Percentiles rank a stretch among this genome's conserved stretches.
Evolutionary conservation across 53 echinoderm and acorn worm genomes (phyloP).

Genomic region (Luidia sarsii): DNA sequence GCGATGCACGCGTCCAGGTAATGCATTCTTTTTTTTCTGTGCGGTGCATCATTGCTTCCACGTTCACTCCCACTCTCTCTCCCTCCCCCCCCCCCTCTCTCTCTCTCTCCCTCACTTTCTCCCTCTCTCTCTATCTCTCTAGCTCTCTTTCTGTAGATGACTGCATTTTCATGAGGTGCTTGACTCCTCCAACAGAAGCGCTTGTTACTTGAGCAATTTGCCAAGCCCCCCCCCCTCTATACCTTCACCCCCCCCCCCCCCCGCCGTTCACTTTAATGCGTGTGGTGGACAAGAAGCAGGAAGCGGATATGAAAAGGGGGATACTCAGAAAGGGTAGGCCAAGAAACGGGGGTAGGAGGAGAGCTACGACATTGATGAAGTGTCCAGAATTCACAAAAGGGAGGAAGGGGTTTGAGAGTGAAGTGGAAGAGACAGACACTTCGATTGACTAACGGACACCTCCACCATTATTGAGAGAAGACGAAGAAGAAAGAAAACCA

Average conservation of each 20-base stretch:
- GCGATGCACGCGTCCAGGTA: constrained; percentile 1
- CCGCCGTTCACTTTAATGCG: neutral
- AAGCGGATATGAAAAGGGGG: constrained; percentile 16
- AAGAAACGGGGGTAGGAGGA: too few relatives aligned
- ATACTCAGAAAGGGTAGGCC: too few relatives aligned
- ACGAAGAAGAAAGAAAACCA: too few relatives aligned
- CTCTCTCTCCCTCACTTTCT: too few relatives aligned
- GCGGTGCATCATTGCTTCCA: constrained; percentile 18
- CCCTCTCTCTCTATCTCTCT: too few relatives aligned
- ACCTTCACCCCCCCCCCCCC: neutral
- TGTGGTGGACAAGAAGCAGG: neutral
- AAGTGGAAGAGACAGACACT: too few relatives aligned
- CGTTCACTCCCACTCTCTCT: constrained; percentile 6
- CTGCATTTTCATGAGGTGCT: constrained; percentile 57
- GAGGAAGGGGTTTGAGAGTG: too few relatives aligned
- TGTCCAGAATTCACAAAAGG: too few relatives aligned
- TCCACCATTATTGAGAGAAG: too few relatives aligned
- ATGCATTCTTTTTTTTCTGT: neutral
- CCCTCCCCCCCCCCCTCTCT: too few relatives aligned
- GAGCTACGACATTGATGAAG: too few relatives aligned
- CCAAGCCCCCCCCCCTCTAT: neutral
- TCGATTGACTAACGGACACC: too few relatives aligned
- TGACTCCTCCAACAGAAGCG: constrained; percentile 18
- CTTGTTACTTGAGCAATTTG: constrained; percentile 1
- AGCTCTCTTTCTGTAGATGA: neutral